Evolutionary conservation across 2,113 vertebrate species (phyloP).

Genomic region (Thunnus maccoyii): DNA sequence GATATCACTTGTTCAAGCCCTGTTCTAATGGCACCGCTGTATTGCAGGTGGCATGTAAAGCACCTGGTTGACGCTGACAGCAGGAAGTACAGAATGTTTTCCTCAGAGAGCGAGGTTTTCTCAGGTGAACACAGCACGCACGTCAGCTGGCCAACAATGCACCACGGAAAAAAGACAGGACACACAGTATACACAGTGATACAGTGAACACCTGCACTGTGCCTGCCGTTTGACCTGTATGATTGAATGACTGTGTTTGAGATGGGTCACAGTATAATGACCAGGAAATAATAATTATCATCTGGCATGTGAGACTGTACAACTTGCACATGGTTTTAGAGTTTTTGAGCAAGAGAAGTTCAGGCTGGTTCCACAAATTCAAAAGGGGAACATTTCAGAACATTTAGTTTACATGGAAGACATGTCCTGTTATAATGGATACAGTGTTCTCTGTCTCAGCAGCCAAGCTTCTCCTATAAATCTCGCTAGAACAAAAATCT

Average conservation of each 20-base stretch:
- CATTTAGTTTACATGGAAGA: too few species aligned
- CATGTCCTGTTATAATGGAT: too few species aligned
- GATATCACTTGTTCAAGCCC: background rate
- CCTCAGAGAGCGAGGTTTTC: background rate
- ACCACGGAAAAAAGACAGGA: constrained; percentile 85
- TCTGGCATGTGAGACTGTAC: background rate
- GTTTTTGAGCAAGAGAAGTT: too few species aligned
- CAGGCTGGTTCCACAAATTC: too few species aligned
- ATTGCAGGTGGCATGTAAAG: constrained; percentile 27
- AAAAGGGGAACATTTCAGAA: too few species aligned
- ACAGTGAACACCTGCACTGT: background rate
- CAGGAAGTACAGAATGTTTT: background rate
- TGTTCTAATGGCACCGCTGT: constrained; percentile 11
- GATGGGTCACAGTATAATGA: background rate
- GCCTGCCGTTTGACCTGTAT: constrained; percentile 39
- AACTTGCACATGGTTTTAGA: too few species aligned
- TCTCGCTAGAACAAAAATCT: too few species aligned
- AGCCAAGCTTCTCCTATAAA: too few species aligned
- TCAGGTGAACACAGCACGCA: constrained; percentile 59
- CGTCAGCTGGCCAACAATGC: constrained; percentile 88
- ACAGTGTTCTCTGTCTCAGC: too few species aligned
- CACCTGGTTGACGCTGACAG: constrained; percentile 10
- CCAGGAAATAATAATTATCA: background rate
- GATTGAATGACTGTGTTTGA: background rate
- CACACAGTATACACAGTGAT: background rate